A percentile compares a stretch with the other conserved stretches of the same genome.
Conservation (phyloP, 2,113 vertebrate species). For the Loxodonta africana region DNA sequence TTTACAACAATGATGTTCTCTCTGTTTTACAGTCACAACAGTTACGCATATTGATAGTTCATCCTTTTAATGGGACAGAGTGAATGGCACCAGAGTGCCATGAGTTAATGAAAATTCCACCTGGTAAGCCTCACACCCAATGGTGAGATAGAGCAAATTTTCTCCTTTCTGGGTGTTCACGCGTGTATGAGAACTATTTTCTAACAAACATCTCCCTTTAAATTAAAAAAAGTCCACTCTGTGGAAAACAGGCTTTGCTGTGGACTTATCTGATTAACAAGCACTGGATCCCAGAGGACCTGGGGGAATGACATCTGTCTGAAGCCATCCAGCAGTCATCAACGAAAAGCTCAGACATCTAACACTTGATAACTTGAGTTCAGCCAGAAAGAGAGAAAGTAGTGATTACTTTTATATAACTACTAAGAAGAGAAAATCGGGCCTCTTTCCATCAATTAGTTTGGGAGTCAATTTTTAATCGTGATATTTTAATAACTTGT, state of each 20-base stretch:
- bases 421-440: constrained; percentile 41
- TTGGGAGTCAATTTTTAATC: constrained; percentile 19
- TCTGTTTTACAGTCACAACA: constrained; percentile 42
- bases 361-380: constrained; percentile 50
- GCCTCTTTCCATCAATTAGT: constrained; percentile 34
- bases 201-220: constrained; percentile 47
- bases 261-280: constrained; percentile 20
- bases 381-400: constrained; percentile 10
- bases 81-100: constrained; percentile 14
- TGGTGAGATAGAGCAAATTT: constrained; percentile 22
- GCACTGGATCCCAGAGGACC: not conserved
- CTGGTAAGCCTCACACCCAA: constrained; percentile 5
- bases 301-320: not conserved
- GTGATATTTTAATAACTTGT: not conserved
- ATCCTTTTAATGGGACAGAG: constrained; percentile 37
- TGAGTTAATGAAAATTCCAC: constrained; percentile 39
- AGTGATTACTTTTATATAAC: constrained; percentile 54
- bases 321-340: constrained; percentile 1
- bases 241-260: constrained; percentile 32
- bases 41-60: not conserved
- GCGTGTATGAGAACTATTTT: constrained; percentile 18
- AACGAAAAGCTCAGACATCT: not conserved
- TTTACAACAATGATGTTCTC: constrained; percentile 41
- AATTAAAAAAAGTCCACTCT: constrained; percentile 46
- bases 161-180: constrained; percentile 14